Conservation (phyloP, 2,888 invertebrate species). For the Nemurella pictetii region DNA sequence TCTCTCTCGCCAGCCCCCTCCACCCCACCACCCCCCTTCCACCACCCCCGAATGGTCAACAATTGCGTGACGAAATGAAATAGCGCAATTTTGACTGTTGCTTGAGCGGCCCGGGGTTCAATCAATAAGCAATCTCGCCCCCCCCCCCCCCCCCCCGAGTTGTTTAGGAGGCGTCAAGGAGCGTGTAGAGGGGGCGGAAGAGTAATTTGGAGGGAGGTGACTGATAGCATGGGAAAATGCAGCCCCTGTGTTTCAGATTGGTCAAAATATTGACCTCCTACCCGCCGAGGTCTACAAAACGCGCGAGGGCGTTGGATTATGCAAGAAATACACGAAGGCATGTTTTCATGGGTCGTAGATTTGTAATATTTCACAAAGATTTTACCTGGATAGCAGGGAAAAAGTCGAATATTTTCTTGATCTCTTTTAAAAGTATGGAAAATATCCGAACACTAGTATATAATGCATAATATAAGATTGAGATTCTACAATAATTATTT, state of each 20-base stretch:
- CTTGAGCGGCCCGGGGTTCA: neutral
- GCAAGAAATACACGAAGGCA: too few relatives aligned
- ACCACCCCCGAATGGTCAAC: neutral
- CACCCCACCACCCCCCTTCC: neutral
- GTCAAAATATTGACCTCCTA: neutral
- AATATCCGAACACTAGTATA: too few relatives aligned
- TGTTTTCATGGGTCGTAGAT: too few relatives aligned
- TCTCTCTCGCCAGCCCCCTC: neutral
- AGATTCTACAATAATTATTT: too few relatives aligned
- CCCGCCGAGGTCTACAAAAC: neutral
- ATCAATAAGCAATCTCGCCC: neutral
- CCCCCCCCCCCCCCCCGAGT: neutral
- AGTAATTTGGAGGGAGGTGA: neutral
- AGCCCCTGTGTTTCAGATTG: neutral
- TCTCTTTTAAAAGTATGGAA: too few relatives aligned
- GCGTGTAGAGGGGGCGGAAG: neutral
- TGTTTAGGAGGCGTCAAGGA: neutral
- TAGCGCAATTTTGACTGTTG: neutral
- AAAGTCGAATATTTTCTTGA: too few relatives aligned
- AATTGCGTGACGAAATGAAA: neutral
- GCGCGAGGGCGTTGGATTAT: neutral
- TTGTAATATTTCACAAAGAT: too few relatives aligned
- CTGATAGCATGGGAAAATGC: neutral
- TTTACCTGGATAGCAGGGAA: too few relatives aligned
- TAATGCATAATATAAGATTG: too few relatives aligned